A percentile compares a stretch with the other conserved stretches of the same genome.
phyloP scores from a whole-genome alignment of 2,113 vertebrate species.

The Actenoides hombroni region DNA sequence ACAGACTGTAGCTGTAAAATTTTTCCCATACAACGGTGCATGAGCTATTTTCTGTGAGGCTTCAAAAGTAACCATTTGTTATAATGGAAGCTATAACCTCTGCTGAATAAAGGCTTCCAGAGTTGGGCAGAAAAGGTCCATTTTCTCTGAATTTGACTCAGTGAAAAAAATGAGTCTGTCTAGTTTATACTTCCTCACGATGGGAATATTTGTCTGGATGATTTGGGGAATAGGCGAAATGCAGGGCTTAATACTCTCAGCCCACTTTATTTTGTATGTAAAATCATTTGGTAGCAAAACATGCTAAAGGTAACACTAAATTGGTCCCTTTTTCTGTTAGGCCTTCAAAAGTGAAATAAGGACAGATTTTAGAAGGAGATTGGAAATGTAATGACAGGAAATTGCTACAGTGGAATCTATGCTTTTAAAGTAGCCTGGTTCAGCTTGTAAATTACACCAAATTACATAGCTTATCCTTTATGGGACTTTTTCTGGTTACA shows the following conservation, averaged over 20 bases:
- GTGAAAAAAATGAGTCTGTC: neutral
- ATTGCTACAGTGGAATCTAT: neutral
- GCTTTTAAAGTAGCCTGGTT: neutral
- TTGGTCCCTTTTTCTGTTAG: neutral
- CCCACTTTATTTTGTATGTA: neutral
- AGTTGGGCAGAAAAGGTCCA: neutral
- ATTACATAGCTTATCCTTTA: neutral
- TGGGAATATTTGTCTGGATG: neutral
- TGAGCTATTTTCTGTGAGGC: neutral
- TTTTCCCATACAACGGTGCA: accelerated
- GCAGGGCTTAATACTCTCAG: neutral
- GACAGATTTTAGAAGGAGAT: neutral
- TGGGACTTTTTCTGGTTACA: neutral
- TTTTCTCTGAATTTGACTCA: neutral
- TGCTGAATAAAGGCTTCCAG: neutral
- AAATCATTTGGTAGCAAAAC: neutral
- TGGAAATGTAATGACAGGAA: neutral
- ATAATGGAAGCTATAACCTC: neutral
- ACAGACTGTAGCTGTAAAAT: neutral
- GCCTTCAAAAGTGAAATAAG: neutral
- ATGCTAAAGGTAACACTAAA: neutral
- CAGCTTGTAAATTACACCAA: neutral
- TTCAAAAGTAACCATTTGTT: neutral
- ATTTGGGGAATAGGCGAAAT: neutral
- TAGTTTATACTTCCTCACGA: neutral